Percentiles rank a stretch among this genome's conserved stretches.
Conservation (phyloP, 2,888 invertebrate genomes). For the Caenorhabditis zanzibari region DNA sequence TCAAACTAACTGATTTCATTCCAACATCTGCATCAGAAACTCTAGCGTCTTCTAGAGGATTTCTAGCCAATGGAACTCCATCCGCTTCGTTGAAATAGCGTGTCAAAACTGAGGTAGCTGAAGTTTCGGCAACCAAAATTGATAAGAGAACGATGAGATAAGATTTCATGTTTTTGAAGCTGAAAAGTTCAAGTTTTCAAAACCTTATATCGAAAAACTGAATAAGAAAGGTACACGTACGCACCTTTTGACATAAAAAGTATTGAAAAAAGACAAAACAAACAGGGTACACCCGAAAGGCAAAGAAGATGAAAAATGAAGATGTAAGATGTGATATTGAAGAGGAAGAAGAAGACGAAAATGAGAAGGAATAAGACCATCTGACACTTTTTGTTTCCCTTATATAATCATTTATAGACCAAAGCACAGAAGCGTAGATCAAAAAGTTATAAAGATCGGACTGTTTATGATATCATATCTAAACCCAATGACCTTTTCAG, state of each 20-base stretch:
- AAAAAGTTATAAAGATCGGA: neutral
- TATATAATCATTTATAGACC: slow-evolving; percentile 37
- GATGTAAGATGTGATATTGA: slow-evolving; percentile 14
- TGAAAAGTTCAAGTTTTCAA: slow-evolving; percentile 1
- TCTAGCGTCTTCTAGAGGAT: slow-evolving; percentile 49
- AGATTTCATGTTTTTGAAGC: slow-evolving; percentile 27
- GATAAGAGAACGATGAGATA: neutral
- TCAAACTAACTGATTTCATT: slow-evolving; percentile 61
- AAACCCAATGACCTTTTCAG: slow-evolving; percentile 51
- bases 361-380: slow-evolving; percentile 35
- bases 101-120: slow-evolving; percentile 40
- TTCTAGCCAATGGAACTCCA: slow-evolving; percentile 38
- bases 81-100: slow-evolving; percentile 56
- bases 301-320: slow-evolving; percentile 9
- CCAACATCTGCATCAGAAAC: slow-evolving; percentile 66
- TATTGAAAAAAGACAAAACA: slow-evolving; percentile 42
- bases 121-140: neutral
- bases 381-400: slow-evolving; percentile 51
- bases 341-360: slow-evolving; percentile 18
- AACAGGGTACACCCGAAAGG: slow-evolving; percentile 46
- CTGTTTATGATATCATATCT: slow-evolving; percentile 12
- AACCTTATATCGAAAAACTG: neutral
- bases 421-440: slow-evolving; percentile 47
- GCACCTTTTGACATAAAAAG: slow-evolving; percentile 19
- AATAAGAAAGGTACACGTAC: slow-evolving; percentile 3